A percentile compares a stretch with the other conserved stretches of the same genome.
Conservation (phyloP, 2,888 invertebrate species). For the Selenia dentaria region DNA sequence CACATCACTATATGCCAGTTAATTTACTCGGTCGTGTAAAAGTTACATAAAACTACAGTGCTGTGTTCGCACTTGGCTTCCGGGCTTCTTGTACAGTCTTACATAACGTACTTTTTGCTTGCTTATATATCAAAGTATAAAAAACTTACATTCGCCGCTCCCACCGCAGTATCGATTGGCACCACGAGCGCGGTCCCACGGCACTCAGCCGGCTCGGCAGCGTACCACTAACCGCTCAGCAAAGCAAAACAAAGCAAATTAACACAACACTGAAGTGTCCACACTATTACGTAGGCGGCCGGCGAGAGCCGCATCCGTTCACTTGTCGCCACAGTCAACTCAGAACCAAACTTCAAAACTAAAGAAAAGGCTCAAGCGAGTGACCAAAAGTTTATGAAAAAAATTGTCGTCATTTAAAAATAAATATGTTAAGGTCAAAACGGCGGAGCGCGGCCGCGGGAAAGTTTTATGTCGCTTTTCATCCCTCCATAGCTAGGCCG, state of each 20-base stretch:
- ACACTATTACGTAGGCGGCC: constrained; percentile 60
- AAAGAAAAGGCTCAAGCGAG: constrained; percentile 54
- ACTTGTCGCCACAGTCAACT: constrained; percentile 65
- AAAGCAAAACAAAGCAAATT: constrained; percentile 76
- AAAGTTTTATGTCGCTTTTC: constrained; percentile 75
- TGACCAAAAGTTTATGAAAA: constrained; percentile 34
- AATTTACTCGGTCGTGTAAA: no score
- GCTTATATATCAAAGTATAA: no score
- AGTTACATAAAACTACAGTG: no score
- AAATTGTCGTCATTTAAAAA: constrained; percentile 25
- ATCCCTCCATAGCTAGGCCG: constrained; percentile 67
- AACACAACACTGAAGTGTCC: constrained; percentile 71
- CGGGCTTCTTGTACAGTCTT: no score
- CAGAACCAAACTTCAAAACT: constrained; percentile 59
- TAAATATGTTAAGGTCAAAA: constrained; percentile 34
- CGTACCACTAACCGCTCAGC: constrained; percentile 61
- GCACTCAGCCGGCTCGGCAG: constrained; percentile 36
- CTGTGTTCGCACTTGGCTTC: no score
- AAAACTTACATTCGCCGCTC: constrained; percentile 76
- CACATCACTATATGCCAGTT: no score
- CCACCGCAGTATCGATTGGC: constrained; percentile 79
- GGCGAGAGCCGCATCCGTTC: constrained; percentile 64
- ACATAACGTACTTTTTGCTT: constrained; percentile 21
- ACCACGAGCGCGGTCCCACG: constrained; percentile 71
- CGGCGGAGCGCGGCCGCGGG: constrained; percentile 60